Evolutionary conservation across 2,888 invertebrate species (phyloP).

Genomic region (Myopa testacea): DNA sequence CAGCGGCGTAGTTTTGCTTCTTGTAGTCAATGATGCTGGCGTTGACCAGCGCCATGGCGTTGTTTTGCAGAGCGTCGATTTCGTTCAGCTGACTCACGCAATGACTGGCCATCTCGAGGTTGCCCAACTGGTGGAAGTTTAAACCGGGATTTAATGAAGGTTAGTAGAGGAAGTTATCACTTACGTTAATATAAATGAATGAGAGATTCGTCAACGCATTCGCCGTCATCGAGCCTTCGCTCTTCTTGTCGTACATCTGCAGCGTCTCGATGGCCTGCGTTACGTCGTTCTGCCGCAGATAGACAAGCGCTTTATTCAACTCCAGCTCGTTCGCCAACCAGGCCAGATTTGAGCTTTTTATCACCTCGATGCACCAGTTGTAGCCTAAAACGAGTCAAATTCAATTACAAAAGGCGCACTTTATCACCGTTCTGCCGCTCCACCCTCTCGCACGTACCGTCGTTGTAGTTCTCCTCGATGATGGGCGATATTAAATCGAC

Average conservation of each 20-base stretch:
- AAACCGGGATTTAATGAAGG: neutral
- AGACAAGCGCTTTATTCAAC: constrained; percentile 90
- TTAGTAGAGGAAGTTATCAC: constrained; percentile 29
- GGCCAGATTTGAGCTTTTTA: constrained; percentile 89
- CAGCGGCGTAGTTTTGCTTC: constrained; percentile 77
- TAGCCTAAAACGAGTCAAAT: constrained; percentile 62
- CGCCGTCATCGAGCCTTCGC: constrained; percentile 80
- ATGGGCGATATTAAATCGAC: constrained; percentile 90
- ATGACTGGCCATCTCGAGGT: constrained; percentile 82
- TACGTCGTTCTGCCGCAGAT: constrained; percentile 84
- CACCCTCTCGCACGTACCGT: constrained; percentile 68
- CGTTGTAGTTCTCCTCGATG: constrained; percentile 78
- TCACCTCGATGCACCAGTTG: constrained; percentile 92
- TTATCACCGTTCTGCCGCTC: too few species aligned
- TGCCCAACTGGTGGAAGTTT: constrained; percentile 77
- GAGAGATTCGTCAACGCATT: constrained; percentile 88
- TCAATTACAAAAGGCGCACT: too few species aligned
- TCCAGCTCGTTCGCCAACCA: constrained; percentile 88
- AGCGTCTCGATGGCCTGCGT: constrained; percentile 84
- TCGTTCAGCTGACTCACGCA: constrained; percentile 78
- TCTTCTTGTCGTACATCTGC: constrained; percentile 87
- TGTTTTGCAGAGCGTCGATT: constrained; percentile 76
- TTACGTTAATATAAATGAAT: constrained; percentile 74
- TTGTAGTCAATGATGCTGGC: constrained; percentile 83
- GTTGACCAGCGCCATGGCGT: constrained; percentile 86